A percentile compares a stretch with the other conserved stretches of the same genome.
Evolutionary conservation across 2,797 vertebrate species (phyloP).

Genomic region (Babyrousa celebensis): DNA sequence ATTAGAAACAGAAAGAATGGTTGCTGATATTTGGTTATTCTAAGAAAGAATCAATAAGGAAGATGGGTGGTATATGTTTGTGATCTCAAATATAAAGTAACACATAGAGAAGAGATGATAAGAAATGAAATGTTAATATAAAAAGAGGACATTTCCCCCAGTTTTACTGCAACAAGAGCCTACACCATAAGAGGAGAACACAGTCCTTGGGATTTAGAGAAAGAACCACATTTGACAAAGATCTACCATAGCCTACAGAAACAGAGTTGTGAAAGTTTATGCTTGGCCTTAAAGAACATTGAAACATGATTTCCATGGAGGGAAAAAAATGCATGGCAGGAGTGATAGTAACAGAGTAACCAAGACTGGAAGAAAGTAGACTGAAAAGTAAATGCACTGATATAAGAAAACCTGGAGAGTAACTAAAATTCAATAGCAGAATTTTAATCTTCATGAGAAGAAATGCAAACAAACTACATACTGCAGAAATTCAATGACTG

Average conservation of each 20-base stretch:
- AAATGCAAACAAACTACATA: not conserved
- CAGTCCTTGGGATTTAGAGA: not conserved
- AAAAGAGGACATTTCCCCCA: not conserved
- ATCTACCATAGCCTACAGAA: not conserved
- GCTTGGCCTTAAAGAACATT: not conserved
- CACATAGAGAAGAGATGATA: not conserved
- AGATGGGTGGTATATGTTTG: not conserved
- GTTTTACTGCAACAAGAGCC: not conserved
- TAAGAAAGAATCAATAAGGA: constrained; percentile 21
- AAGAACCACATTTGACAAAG: not conserved
- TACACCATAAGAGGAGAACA: not conserved
- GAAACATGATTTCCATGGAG: not conserved
- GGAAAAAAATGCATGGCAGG: not conserved
- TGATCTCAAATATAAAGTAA: constrained; percentile 36
- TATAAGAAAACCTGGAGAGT: not conserved
- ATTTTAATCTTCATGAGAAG: constrained; percentile 64
- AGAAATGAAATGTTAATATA: constrained; percentile 35
- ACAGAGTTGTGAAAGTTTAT: not conserved
- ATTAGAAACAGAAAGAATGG: constrained; percentile 15
- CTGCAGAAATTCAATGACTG: not conserved
- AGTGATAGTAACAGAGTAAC: not conserved
- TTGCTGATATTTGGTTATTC: constrained; percentile 40
- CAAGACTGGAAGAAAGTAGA: not conserved
- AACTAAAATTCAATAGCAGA: constrained; percentile 22
- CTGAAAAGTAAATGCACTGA: not conserved